Evolutionary conservation across 2,888 invertebrate genomes (phyloP).

Genomic region (Agonopterix subpropinquella): DNA sequence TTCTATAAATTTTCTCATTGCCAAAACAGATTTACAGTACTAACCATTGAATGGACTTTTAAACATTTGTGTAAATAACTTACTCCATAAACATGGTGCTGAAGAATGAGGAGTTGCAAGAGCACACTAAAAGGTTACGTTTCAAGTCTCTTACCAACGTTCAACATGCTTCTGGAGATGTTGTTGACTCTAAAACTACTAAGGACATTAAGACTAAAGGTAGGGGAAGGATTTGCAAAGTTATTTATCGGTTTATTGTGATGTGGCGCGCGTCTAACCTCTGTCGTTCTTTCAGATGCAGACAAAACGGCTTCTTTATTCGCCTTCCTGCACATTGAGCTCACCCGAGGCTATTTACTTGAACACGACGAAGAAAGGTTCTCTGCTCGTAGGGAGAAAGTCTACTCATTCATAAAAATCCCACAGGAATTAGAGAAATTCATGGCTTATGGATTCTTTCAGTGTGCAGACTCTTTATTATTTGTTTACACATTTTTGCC

Average conservation of each 20-base stretch:
- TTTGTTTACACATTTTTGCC: conserved; percentile 99
- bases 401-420: conserved; percentile 97
- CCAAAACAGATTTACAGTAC: too few relatives aligned
- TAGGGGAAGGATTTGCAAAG: conserved; percentile 15
- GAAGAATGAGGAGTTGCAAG: conserved; percentile 57
- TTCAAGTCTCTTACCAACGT: conserved; percentile 54
- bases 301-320: conserved; percentile 67
- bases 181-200: conserved; percentile 37
- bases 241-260: not conserved
- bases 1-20: too few relatives aligned
- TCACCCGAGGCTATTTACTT: conserved; percentile 93
- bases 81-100: conserved; percentile 31
- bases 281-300: conserved; percentile 40
- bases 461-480: conserved; percentile 97
- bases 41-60: too few relatives aligned
- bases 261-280: not conserved
- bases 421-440: conserved; percentile 94
- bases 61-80: too few relatives aligned
- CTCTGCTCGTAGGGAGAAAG: conserved; percentile 94
- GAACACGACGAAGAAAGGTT: conserved; percentile 97
- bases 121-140: conserved; percentile 63
- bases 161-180: conserved; percentile 48
- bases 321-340: conserved; percentile 88
- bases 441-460: conserved; percentile 95
- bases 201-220: conserved; percentile 55